A percentile compares a stretch with the other conserved stretches of the same genome.
Conservation (phyloP, 92 coral and sea anemone genomes). For the Isaurus tuberculatus region DNA sequence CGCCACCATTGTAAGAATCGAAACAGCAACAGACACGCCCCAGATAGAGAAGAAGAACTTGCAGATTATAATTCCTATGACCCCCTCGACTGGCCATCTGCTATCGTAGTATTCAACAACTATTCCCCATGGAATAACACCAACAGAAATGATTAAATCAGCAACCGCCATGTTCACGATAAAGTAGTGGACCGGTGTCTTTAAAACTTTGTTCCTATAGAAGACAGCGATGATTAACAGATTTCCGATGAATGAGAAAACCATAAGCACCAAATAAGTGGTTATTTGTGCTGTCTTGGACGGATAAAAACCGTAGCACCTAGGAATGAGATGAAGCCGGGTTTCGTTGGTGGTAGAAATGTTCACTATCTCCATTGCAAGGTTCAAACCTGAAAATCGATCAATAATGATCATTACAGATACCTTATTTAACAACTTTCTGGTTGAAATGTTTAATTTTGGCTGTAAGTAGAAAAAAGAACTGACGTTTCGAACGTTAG, state of each 20-base stretch:
- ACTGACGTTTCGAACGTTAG: too few species aligned
- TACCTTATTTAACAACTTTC: neutral
- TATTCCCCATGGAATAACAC: slow-evolving; percentile 15
- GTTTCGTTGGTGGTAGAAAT: neutral
- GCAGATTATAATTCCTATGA: neutral
- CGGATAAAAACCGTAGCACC: neutral
- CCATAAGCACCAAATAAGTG: neutral
- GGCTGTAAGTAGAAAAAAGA: too few species aligned
- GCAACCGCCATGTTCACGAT: slow-evolving; percentile 40
- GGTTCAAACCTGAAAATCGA: slow-evolving; percentile 11
- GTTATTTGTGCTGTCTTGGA: neutral
- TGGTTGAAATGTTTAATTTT: too few species aligned
- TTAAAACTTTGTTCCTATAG: slow-evolving; percentile 28
- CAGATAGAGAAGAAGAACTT: neutral
- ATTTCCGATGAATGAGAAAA: slow-evolving; percentile 20
- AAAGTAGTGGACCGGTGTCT: slow-evolving; percentile 37
- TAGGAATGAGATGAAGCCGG: too few species aligned
- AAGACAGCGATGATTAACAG: slow-evolving; percentile 10
- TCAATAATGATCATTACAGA: neutral
- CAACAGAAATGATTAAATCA: slow-evolving; percentile 13
- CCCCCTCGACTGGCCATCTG: slow-evolving; percentile 16
- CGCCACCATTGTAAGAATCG: slow-evolving; percentile 27
- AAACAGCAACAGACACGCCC: slow-evolving; percentile 14
- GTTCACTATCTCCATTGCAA: neutral
- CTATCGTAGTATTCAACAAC: slow-evolving; percentile 2